Conservation (phyloP, 2,888 invertebrate species). For the Euplexia lucipara region DNA sequence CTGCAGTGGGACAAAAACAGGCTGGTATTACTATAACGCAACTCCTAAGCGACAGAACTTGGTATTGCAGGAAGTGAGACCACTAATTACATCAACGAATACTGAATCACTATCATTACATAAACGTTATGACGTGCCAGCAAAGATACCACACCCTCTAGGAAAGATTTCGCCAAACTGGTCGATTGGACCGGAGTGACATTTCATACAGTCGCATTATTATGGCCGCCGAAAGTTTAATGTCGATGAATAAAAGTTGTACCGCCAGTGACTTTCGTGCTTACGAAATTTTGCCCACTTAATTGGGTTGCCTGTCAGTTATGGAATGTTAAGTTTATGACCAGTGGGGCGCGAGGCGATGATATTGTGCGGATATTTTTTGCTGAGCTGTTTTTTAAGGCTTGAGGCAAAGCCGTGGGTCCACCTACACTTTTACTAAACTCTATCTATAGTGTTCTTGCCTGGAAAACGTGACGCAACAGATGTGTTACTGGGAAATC, state of each 20-base stretch:
- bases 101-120: conserved; percentile 48
- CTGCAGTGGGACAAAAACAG: too few relatives aligned
- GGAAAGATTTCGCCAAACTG: conserved; percentile 48
- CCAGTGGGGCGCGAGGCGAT: conserved; percentile 31
- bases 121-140: conserved; percentile 48
- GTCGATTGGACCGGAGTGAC: conserved; percentile 44
- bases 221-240: conserved; percentile 70
- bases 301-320: conserved; percentile 73
- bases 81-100: conserved; percentile 34
- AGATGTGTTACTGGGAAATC: too few relatives aligned
- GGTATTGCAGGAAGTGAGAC: conserved; percentile 50
- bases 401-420: too few relatives aligned
- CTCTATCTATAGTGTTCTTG: too few relatives aligned
- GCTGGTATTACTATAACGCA: too few relatives aligned
- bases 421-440: too few relatives aligned
- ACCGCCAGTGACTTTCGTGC: conserved; percentile 76
- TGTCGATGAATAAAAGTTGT: conserved; percentile 77
- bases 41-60: conserved; percentile 38
- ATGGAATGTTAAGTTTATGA: conserved; percentile 63
- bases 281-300: conserved; percentile 77
- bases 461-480: too few relatives aligned
- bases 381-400: background rate
- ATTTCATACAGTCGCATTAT: conserved; percentile 48
- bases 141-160: conserved; percentile 26
- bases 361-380: conserved; percentile 23